Conservation (phyloP, 2,113 vertebrate genomes). For the Brachyhypopomus occidentalis region DNA sequence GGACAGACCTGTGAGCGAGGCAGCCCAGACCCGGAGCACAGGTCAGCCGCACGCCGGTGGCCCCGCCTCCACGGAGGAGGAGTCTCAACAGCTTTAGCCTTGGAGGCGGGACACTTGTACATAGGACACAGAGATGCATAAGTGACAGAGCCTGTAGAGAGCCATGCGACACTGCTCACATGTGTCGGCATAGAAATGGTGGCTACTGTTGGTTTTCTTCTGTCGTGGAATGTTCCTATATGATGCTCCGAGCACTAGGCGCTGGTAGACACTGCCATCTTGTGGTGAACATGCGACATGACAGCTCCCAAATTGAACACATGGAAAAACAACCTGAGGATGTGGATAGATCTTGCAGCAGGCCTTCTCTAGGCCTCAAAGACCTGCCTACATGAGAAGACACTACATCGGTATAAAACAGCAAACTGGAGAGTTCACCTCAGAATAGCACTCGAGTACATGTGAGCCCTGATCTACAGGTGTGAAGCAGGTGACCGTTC, state of each 20-base stretch:
- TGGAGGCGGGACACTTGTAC: constrained; percentile 1
- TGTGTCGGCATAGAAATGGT: background rate
- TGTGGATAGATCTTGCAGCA: background rate
- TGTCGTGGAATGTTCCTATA: background rate
- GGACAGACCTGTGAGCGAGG: background rate
- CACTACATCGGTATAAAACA: constrained; percentile 2
- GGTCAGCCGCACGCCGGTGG: background rate
- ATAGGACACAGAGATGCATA: constrained; percentile 14
- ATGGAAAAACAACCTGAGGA: background rate
- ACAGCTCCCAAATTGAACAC: background rate
- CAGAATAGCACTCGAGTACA: background rate
- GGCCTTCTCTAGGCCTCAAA: background rate
- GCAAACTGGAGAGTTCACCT: background rate
- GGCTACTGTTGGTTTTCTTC: background rate
- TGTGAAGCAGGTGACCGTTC: background rate
- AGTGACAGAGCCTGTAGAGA: background rate
- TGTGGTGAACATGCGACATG: constrained; percentile 14
- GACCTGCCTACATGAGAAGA: background rate
- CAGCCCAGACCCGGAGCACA: background rate
- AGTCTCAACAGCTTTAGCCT: constrained; percentile 36
- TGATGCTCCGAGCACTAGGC: background rate
- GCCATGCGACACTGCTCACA: background rate
- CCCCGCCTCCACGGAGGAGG: background rate
- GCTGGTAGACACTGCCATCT: constrained; percentile 24
- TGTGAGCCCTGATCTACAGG: background rate